These are phyloP conservation scores for Enteromius anoplus DNA, from an alignment of 2,797 vertebrate genomes.

Conservation along the genomic window DNA sequence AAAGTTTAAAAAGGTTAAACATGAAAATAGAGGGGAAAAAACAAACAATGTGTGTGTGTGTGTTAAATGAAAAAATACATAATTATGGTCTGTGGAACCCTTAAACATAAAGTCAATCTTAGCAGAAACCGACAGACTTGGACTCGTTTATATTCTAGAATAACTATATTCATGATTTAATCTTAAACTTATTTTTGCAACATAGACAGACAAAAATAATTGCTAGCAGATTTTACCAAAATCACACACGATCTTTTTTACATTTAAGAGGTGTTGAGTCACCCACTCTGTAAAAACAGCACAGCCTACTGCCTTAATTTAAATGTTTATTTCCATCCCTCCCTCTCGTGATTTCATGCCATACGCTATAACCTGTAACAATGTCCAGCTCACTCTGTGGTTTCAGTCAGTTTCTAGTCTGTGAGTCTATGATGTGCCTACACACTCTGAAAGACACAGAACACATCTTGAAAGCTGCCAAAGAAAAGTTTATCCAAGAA, in stretches of 20 bases:
- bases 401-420: background rate
- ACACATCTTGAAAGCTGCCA: background rate
- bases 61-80: background rate
- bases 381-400: background rate
- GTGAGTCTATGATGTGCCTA: background rate
- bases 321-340: constrained; percentile 26
- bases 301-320: background rate
- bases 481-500: constrained; percentile 9
- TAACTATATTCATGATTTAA: constrained; percentile 1
- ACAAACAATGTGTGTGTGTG: no score
- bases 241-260: background rate
- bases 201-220: background rate
- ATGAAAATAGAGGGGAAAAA: no score
- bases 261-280: constrained; percentile 24
- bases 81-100: background rate
- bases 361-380: background rate
- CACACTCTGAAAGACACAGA: background rate
- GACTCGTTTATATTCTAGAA: background rate
- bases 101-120: background rate
- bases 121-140: background rate
- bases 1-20: no score
- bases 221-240: constrained; percentile 5
- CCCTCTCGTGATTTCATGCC: background rate
- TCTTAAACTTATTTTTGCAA: background rate
- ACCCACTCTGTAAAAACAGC: background rate